Percentiles rank a stretch among this genome's conserved stretches.
These are phyloP conservation scores for Clarias laeviceps DNA, from an alignment of 2,797 vertebrate genomes.

Conservation along the genomic window DNA sequence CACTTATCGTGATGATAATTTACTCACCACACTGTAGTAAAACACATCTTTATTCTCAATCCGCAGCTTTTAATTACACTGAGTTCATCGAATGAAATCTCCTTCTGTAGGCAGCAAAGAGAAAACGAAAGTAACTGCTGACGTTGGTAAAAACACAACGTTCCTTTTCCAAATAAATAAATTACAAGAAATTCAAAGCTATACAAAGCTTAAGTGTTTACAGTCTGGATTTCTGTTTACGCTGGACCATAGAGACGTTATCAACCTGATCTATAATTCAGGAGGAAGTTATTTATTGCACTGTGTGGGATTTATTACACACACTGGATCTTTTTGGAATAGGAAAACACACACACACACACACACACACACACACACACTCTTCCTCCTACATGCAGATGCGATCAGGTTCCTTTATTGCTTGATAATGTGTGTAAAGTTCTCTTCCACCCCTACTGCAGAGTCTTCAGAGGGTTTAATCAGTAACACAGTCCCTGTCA, in stretches of 20 bases:
- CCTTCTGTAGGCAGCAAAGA: not conserved
- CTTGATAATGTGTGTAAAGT: not conserved
- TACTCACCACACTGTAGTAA: not conserved
- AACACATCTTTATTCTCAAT: not conserved
- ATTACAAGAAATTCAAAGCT: not conserved
- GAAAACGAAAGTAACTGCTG: slow-evolving; percentile 11
- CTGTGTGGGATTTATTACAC: not conserved
- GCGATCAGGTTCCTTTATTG: not conserved
- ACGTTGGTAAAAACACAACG: not conserved
- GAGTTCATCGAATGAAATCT: not conserved
- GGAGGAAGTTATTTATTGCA: not conserved
- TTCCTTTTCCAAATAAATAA: not conserved
- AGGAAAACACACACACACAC: not conserved
- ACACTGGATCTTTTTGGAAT: not conserved
- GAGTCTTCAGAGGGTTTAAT: not conserved
- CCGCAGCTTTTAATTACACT: not conserved
- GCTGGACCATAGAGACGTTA: not conserved
- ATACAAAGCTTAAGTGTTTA: not conserved
- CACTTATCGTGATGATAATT: not conserved
- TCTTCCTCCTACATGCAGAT: not conserved
- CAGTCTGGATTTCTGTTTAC: too few species aligned
- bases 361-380: too few species aligned
- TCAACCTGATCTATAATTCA: not conserved
- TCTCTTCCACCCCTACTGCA: not conserved
- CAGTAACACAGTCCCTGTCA: not conserved